These are phyloP conservation scores for Myotis yumanensis DNA, from an alignment of 2,113 vertebrate genomes.

Conservation along the genomic window DNA sequence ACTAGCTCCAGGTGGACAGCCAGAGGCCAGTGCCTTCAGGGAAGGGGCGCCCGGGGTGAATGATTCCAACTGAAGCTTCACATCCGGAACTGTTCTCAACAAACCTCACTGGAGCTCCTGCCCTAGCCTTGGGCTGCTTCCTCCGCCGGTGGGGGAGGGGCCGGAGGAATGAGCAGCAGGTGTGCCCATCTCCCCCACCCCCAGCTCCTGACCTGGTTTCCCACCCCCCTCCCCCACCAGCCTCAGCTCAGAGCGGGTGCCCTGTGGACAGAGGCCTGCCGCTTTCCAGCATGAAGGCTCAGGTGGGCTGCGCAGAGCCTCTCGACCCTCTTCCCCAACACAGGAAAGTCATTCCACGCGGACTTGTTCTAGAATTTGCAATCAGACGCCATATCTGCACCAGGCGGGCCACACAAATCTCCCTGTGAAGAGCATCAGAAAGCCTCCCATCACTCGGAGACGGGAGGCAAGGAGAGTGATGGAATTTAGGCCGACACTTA, in stretches of 20 bases:
- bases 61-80: not conserved
- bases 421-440: not conserved
- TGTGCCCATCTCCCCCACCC: not conserved
- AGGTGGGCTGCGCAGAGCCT: rapidly evolving
- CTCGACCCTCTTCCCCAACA: not conserved
- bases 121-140: not conserved
- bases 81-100: not conserved
- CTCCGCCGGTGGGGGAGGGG: not conserved
- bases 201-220: not conserved
- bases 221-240: not conserved
- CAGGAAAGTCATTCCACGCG: not conserved
- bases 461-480: not conserved
- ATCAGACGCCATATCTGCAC: not conserved
- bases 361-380: not conserved
- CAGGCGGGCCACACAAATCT: not conserved
- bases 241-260: rapidly evolving
- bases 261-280: not conserved
- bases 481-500: not conserved
- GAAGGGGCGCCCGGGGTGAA: not conserved
- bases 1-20: not conserved
- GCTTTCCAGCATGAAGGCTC: not conserved
- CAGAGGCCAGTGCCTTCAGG: not conserved
- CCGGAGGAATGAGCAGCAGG: not conserved
- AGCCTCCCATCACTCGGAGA: not conserved
- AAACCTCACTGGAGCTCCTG: not conserved